These are phyloP conservation scores for Eudyptes chrysolophus DNA, from an alignment of 2,113 vertebrate genomes.

Conservation along the genomic window DNA sequence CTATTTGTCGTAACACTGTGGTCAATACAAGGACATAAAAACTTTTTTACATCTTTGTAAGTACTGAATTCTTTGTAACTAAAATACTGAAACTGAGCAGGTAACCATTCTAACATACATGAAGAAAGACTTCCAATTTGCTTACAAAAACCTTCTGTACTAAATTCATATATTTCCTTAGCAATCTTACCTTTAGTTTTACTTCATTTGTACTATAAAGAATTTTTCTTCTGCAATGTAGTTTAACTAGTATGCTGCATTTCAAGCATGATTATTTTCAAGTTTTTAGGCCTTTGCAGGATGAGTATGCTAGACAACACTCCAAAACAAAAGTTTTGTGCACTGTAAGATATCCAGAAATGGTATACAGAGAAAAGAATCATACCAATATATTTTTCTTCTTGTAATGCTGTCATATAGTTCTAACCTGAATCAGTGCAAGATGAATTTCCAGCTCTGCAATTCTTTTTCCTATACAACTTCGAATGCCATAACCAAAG, in stretches of 20 bases:
- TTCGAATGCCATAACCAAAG: conserved; percentile 90
- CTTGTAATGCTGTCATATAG: background rate
- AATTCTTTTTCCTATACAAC: conserved; percentile 88
- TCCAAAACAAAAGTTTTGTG: background rate
- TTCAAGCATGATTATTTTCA: background rate
- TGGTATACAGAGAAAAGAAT: background rate
- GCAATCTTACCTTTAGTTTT: background rate
- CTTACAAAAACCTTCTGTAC: background rate
- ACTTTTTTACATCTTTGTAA: background rate
- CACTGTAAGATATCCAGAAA: background rate
- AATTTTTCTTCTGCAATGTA: background rate
- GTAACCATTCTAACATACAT: background rate
- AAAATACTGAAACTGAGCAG: background rate
- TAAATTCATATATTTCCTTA: background rate
- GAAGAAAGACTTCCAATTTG: background rate
- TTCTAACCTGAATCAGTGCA: conserved; percentile 80
- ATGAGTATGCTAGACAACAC: background rate
- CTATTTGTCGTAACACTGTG: background rate
- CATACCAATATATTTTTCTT: background rate
- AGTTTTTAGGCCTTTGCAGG: background rate
- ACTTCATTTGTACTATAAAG: background rate
- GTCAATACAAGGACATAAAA: background rate
- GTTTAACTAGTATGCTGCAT: background rate
- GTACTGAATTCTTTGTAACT: background rate
- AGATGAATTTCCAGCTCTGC: conserved; percentile 92